These are phyloP conservation scores for Meles meles DNA, from an alignment of 2,113 vertebrate genomes.

Conservation along the genomic window DNA sequence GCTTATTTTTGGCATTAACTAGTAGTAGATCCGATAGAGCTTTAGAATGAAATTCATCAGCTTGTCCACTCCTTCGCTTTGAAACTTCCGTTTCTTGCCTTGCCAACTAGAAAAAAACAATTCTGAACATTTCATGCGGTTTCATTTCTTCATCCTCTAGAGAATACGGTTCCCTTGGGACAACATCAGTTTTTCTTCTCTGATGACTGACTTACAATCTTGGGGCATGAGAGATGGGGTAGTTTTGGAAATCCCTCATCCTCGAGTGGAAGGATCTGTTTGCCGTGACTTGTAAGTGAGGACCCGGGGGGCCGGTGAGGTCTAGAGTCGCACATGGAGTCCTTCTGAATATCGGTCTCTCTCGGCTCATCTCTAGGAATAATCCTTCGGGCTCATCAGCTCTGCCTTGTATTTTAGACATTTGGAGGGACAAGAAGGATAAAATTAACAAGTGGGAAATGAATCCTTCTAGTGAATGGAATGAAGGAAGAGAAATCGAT, in stretches of 20 bases:
- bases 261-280: not conserved
- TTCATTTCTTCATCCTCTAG: slow-evolving; percentile 41
- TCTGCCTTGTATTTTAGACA: slow-evolving; percentile 44
- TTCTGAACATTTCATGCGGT: not conserved
- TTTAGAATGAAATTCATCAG: not conserved
- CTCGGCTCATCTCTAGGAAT: not conserved
- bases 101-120: not conserved
- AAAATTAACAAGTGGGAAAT: not conserved
- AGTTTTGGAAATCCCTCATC: not conserved
- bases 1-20: not conserved
- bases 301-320: not conserved
- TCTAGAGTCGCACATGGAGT: not conserved
- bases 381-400: not conserved
- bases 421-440: not conserved
- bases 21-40: not conserved
- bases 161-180: not conserved
- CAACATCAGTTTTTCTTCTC: slow-evolving; percentile 33
- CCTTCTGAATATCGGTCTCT: not conserved
- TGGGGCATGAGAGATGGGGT: not conserved
- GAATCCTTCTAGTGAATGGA: not conserved
- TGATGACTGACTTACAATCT: not conserved
- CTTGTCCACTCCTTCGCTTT: not conserved
- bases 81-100: slow-evolving; percentile 33
- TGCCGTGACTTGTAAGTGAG: not conserved
- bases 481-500: not conserved